Evolutionary conservation across 2,888 invertebrate genomes (phyloP), one percentile per base, ranked within the genome.

Genomic region (Trypoxylon attenuatum): DNA sequence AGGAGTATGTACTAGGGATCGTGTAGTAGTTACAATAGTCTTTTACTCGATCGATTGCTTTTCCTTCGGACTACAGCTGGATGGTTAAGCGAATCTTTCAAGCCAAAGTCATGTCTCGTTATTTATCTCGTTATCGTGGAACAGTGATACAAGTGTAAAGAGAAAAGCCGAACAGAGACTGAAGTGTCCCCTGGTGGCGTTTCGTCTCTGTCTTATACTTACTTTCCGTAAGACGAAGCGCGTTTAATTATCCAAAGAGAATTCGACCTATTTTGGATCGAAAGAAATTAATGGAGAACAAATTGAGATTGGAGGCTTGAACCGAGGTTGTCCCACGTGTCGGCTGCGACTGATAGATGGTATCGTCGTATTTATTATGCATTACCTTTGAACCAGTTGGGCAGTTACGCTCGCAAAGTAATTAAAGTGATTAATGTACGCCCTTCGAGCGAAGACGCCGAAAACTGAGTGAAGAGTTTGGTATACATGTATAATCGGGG

Each of bases 391-490:
- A 61, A 49, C 39, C 59, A 45, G 33, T 41, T 13, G 54, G 25
- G 50, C 33, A 51, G 59, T 55, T 65, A 52, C 53, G 60, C 61
- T 22, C 18, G 64, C 45, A 61, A 39, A 55, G 71, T 66, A 77
- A 77, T 77, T 76, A 75, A 64, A 56, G 59, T 76, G 77, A 80
- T 80, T 71, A 71, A 73, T 77, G 74, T 38, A 54, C 54, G n/a
- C n/a, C 45, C 38, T 56, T 66, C 60, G 57, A 63, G 61, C 66
- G 56, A 63, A 46, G 64, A 56, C 73, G 42, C 23, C 21, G 43
- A 51, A 33, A 42, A 23, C 33, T 56, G 42, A 51, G n/a, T n/a
- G n/a, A n/a, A n/a, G n/a, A n/a, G n/a, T n/a, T n/a, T n/a, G n/a
- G n/a, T n/a, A n/a, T n/a, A n/a, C n/a, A n/a, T n/a, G n/a, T n/a